Conservation (phyloP, 2,888 invertebrate genomes). For the Gastracanthus pulcherrimus region DNA sequence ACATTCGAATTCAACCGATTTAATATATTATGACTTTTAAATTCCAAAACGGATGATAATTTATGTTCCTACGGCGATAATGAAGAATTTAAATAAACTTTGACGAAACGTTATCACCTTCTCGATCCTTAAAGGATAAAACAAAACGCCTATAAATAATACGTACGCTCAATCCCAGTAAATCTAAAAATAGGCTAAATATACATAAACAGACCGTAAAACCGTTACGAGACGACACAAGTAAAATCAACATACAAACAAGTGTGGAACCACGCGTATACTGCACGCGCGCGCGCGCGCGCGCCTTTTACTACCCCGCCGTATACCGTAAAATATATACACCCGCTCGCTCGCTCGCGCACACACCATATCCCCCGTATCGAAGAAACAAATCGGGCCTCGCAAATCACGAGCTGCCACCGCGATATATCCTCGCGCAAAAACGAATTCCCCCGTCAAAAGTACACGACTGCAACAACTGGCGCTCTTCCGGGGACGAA, state of each 20-base stretch:
- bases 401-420: neutral
- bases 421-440: no score
- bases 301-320: neutral
- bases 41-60: no score
- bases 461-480: neutral
- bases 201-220: neutral
- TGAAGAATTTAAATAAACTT: no score
- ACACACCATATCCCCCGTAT: neutral
- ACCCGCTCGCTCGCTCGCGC: no score
- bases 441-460: neutral
- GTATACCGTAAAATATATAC: neutral
- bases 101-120: neutral
- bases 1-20: no score
- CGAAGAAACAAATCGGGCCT: slow-evolving; percentile 5
- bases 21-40: no score
- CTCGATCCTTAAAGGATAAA: neutral
- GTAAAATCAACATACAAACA: slow-evolving; percentile 1
- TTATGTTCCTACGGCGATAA: no score
- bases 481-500: neutral
- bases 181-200: neutral
- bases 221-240: neutral
- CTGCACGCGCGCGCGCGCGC: no score
- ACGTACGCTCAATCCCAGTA: neutral
- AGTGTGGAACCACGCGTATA: no score
- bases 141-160: neutral